Conservation (phyloP, 2,888 invertebrate species). For the Phytoseiulus persimilis region DNA sequence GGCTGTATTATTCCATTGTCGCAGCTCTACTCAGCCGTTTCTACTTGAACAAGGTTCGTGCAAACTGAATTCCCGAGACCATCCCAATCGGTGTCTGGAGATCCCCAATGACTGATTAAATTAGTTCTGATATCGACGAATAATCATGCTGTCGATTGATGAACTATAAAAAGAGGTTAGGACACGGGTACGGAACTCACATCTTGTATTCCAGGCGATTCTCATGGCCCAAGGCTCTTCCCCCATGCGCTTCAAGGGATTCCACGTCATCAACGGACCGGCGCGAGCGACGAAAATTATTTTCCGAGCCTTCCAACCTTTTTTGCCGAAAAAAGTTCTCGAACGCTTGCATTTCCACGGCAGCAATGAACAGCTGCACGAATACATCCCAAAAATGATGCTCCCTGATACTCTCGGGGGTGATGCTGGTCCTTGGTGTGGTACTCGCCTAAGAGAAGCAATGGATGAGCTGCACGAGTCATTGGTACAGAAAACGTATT, state of each 20-base stretch:
- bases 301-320: background rate
- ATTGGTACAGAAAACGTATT: background rate
- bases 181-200: too few relatives aligned
- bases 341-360: background rate
- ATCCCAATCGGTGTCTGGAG: too few relatives aligned
- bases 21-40: background rate
- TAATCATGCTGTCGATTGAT: too few relatives aligned
- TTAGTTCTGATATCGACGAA: too few relatives aligned
- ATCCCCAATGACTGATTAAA: too few relatives aligned
- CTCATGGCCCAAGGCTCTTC: background rate
- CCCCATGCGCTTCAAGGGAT: background rate
- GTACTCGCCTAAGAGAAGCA: background rate
- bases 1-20: background rate
- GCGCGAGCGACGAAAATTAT: background rate
- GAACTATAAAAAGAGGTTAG: too few relatives aligned
- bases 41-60: constrained; percentile 8
- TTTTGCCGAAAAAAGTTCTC: background rate
- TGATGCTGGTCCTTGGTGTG: background rate
- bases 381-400: background rate
- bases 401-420: background rate
- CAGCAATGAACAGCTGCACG: background rate
- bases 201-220: background rate
- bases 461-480: background rate
- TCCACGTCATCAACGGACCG: background rate
- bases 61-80: background rate